Evolutionary conservation across 2,113 vertebrate species (phyloP).

Genomic region (Lamprologus sp.): DNA sequence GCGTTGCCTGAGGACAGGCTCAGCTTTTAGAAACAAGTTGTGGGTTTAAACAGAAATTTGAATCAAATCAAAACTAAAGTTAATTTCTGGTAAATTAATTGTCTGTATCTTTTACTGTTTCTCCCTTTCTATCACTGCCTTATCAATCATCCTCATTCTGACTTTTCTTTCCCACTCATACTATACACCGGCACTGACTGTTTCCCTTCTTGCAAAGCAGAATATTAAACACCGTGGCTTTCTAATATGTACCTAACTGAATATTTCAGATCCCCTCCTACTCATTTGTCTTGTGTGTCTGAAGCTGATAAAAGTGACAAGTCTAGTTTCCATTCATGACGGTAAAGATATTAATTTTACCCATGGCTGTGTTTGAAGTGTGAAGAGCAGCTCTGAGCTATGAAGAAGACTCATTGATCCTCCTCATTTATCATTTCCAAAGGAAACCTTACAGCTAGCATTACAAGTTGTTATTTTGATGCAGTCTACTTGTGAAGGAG

Average conservation of each 20-base stretch:
- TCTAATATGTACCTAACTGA: not conserved
- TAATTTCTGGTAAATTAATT: not conserved
- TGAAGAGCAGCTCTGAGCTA: not conserved
- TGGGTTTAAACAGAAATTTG: not conserved
- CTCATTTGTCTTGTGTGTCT: constrained; percentile 16
- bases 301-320: constrained; percentile 31
- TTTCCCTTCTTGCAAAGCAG: not conserved
- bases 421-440: not conserved
- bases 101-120: not conserved
- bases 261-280: not conserved
- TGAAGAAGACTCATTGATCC: not conserved
- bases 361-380: not conserved
- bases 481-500: not conserved
- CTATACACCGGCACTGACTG: not conserved
- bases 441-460: not conserved
- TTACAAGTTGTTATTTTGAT: not conserved
- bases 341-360: constrained; percentile 22
- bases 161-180: not conserved
- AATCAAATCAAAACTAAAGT: not conserved
- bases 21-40: not conserved
- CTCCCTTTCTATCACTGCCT: not conserved
- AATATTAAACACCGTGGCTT: not conserved
- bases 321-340: not conserved
- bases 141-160: not conserved
- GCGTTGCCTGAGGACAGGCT: not conserved